Evolutionary conservation across 2,888 invertebrate species (phyloP), one percentile per base, ranked within the genome.

Genomic region (Cerastis rubricosa): DNA sequence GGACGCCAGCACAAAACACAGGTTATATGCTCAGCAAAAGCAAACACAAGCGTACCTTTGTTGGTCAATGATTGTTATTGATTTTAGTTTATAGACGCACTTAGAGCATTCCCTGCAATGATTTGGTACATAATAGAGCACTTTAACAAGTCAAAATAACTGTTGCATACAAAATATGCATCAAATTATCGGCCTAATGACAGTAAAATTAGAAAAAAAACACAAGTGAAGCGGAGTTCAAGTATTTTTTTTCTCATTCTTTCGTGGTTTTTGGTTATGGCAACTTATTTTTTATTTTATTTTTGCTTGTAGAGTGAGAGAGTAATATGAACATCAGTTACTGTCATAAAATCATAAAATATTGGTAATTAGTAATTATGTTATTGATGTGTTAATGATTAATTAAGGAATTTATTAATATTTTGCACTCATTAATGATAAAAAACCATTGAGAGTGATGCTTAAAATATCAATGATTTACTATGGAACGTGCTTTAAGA

Each of bases 41-140:
- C 96, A 96, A 96, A 96, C 96, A 96, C 94, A 95, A 97, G 97
- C 96, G 96, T 97, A 97, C 97, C 97, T 97, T 97, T 97, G 96
- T 96, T 96, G 95, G 94, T 94, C 95, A 94, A 94, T 94, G 96
- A 95, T 95, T 96, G 94, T 94, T 97, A 97, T 97, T 95, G 97
- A 97, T 97, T 96, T 97, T 96, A 96, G 94, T 95, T 94, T 93
- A 93, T 94, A 94, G 92, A 94, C 94, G 93, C 94, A 96, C 96
- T 94, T 93, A 92, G 91, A 94, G 93, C 93, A 93, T 94, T 94
- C 92, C 92, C 92, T 86, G 90, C 92, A 88, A 91, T 94, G 92
- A 93, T 93, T 94, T 94, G 94, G 94, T 93, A 94, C 96, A 96
- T 97, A 96, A 94, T 96, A 95, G 88, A 91, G 92, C 92, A 94